These are phyloP conservation scores for Phymanthus crucifer DNA, from an alignment of 92 coral and sea anemone species.

Conservation along the genomic window DNA sequence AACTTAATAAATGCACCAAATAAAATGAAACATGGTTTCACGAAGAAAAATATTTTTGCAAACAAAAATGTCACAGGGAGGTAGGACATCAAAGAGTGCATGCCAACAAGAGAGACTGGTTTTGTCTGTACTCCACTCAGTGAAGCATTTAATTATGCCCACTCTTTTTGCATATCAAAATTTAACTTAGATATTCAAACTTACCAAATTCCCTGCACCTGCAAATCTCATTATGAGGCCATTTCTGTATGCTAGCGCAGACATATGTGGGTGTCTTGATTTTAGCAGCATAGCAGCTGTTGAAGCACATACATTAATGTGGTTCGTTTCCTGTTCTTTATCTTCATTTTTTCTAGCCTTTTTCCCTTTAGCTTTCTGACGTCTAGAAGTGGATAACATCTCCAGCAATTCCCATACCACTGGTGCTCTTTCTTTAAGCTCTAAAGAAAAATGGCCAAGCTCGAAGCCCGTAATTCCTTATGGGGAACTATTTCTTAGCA, in stretches of 20 bases:
- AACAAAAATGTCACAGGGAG: no score
- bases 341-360: neutral
- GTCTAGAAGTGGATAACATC: neutral
- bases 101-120: no score
- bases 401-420: neutral
- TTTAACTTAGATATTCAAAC: neutral
- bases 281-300: slow-evolving; percentile 37
- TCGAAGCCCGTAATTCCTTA: slow-evolving; percentile 1
- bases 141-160: no score
- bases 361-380: neutral
- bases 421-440: slow-evolving; percentile 1
- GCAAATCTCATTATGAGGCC: slow-evolving; percentile 45
- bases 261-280: slow-evolving; percentile 31
- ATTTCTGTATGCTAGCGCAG: slow-evolving; percentile 50
- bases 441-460: neutral
- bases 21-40: no score
- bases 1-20: no score
- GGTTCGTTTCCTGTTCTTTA: slow-evolving; percentile 1
- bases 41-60: no score
- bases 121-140: no score
- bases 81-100: no score
- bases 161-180: no score
- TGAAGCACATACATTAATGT: slow-evolving; percentile 23
- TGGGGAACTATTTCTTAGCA: neutral
- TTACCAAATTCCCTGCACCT: slow-evolving; percentile 26